A percentile compares a stretch with the other conserved stretches of the same genome.
These are phyloP conservation scores for Rhadina sibilatrix DNA, from an alignment of 2,113 vertebrate genomes.

Conservation along the genomic window DNA sequence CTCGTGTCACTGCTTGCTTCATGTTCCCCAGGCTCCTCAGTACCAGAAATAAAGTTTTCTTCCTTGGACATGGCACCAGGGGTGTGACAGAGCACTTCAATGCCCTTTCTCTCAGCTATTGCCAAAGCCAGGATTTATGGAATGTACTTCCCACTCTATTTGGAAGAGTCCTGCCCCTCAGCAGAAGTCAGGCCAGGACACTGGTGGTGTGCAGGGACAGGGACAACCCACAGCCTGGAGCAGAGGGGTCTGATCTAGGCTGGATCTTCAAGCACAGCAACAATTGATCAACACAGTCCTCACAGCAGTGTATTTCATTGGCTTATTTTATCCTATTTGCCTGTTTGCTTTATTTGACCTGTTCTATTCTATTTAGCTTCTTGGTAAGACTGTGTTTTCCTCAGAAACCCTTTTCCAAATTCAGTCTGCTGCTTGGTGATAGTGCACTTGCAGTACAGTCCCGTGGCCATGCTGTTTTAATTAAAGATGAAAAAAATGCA, in stretches of 20 bases:
- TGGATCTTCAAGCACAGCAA: not conserved
- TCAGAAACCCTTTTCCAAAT: not conserved
- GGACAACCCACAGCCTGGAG: not conserved
- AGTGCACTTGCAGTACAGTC: not conserved
- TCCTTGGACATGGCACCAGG: not conserved
- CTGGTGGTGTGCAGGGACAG: not conserved
- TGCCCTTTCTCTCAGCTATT: not conserved
- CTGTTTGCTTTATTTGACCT: not conserved
- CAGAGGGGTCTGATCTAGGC: not conserved
- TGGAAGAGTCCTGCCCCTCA: not conserved
- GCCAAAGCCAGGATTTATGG: fast-evolving
- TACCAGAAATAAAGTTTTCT: not conserved
- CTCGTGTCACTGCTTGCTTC: not conserved
- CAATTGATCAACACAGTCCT: fast-evolving
- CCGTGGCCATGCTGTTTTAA: not conserved
- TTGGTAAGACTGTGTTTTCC: not conserved
- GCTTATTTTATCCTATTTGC: not conserved
- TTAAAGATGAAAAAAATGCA: not conserved
- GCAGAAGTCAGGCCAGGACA: not conserved
- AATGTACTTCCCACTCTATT: not conserved
- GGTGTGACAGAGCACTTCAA: not conserved
- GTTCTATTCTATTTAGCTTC: not conserved
- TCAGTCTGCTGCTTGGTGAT: not conserved
- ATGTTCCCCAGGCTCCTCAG: not conserved
- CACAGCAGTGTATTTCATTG: not conserved